These are phyloP conservation scores for Heteronetta atricapilla DNA, from an alignment of 2,113 vertebrate genomes.

Conservation along the genomic window DNA sequence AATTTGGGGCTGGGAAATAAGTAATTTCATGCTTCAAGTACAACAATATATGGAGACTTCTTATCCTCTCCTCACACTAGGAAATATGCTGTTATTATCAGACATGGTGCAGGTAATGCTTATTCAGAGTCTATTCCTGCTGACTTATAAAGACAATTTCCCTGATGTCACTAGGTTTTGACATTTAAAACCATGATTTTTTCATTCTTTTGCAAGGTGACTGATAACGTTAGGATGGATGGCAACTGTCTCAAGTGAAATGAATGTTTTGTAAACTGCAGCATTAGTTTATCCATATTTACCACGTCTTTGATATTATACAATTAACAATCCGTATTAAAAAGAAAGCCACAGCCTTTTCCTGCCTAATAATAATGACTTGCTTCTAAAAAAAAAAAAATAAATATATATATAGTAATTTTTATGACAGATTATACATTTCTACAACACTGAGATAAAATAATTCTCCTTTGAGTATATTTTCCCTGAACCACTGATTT, in stretches of 20 bases:
- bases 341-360: background rate
- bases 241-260: background rate
- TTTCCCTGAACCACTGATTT: background rate
- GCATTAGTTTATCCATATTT: background rate
- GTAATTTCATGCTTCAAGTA: conserved; percentile 34
- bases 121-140: background rate
- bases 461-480: background rate
- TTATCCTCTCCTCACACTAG: background rate
- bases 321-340: background rate
- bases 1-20: background rate
- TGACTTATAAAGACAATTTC: background rate
- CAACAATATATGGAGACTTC: background rate
- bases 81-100: background rate
- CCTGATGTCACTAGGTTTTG: background rate
- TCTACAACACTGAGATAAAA: background rate
- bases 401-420: background rate
- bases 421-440: background rate
- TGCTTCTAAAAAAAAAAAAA: background rate
- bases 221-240: background rate
- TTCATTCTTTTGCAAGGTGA: background rate
- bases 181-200: background rate
- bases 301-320: background rate
- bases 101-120: background rate
- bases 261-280: background rate
- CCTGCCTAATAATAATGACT: background rate